Evolutionary conservation across 2,888 invertebrate genomes (phyloP).

Genomic region (Toxonevra muliebris): DNA sequence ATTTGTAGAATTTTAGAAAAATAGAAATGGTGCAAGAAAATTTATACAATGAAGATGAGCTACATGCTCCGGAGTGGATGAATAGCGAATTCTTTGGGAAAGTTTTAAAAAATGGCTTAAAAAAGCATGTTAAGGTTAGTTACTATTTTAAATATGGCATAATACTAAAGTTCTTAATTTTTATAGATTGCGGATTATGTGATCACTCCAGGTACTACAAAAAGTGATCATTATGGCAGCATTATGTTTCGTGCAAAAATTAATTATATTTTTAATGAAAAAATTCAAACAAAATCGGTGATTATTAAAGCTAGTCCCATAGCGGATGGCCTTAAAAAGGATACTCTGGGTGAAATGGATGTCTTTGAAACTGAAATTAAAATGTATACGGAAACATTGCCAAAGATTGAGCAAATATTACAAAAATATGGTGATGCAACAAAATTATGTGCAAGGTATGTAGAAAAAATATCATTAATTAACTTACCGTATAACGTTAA

Average conservation of each 20-base stretch:
- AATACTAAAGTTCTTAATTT: too few relatives aligned
- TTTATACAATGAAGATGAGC: slow-evolving; percentile 30
- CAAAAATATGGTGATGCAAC: slow-evolving; percentile 39
- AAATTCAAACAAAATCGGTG: slow-evolving; percentile 22
- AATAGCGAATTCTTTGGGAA: slow-evolving; percentile 32
- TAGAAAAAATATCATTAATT: too few relatives aligned
- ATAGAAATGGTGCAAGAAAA: slow-evolving; percentile 28
- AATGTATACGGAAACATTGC: slow-evolving; percentile 44
- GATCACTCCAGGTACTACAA: slow-evolving; percentile 38
- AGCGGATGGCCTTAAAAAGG: slow-evolving; percentile 35
- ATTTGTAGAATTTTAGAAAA: background rate
- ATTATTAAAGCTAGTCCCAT: slow-evolving; percentile 40
- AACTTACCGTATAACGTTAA: too few relatives aligned
- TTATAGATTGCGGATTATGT: slow-evolving; percentile 28
- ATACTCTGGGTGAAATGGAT: slow-evolving; percentile 28
- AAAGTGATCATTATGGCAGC: slow-evolving; percentile 43
- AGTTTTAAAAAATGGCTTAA: slow-evolving; percentile 17
- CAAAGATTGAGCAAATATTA: slow-evolving; percentile 40
- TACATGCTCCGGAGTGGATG: slow-evolving; percentile 37
- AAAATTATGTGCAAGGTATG: slow-evolving; percentile 40
- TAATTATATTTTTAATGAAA: background rate
- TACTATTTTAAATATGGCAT: too few relatives aligned
- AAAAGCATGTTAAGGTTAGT: too few relatives aligned
- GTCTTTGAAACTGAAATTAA: slow-evolving; percentile 42
- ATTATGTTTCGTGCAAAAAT: slow-evolving; percentile 40